phyloP scores from a whole-genome alignment of 2,888 invertebrate genomes.

The Carcina quercana region DNA sequence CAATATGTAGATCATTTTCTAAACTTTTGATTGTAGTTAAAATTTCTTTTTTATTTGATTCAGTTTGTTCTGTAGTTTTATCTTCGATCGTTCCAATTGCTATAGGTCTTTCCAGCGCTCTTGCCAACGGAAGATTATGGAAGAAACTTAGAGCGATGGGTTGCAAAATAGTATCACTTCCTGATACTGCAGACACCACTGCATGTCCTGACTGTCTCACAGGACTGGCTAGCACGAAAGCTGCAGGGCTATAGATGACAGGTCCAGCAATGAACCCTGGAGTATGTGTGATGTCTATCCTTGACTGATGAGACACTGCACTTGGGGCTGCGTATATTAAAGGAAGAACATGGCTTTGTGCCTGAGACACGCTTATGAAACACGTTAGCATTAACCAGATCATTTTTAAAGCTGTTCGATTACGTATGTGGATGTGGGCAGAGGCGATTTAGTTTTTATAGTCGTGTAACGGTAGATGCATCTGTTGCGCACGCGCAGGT shows the following conservation, averaged over 20 bases:
- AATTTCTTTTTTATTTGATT: not conserved
- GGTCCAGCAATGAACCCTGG: conserved; percentile 37
- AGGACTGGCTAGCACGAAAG: conserved; percentile 26
- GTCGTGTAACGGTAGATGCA: conserved; percentile 52
- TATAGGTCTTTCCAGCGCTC: conserved; percentile 49
- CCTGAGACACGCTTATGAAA: conserved; percentile 30
- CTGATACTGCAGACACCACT: conserved; percentile 30
- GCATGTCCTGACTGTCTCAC: conserved; percentile 25
- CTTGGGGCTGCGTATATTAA: conserved; percentile 63
- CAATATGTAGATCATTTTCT: not conserved
- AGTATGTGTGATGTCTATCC: conserved; percentile 59
- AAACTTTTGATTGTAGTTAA: not conserved
- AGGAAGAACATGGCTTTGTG: conserved; percentile 38
- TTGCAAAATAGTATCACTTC: conserved; percentile 34
- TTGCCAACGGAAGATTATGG: conserved; percentile 48
- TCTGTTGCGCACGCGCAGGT: conserved; percentile 34
- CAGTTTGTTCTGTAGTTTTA: conserved; percentile 1
- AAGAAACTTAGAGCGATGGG: conserved; percentile 51
- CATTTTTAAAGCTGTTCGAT: conserved; percentile 34
- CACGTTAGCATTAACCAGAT: conserved; percentile 34
- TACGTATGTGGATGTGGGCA: conserved; percentile 25
- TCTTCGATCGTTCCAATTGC: too few species aligned
- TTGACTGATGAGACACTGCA: conserved; percentile 72
- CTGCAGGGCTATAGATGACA: conserved; percentile 40
- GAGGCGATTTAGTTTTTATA: conserved; percentile 51